These are phyloP conservation scores for Catharus bicknelli DNA, from an alignment of 2,113 vertebrate species.

Conservation along the genomic window DNA sequence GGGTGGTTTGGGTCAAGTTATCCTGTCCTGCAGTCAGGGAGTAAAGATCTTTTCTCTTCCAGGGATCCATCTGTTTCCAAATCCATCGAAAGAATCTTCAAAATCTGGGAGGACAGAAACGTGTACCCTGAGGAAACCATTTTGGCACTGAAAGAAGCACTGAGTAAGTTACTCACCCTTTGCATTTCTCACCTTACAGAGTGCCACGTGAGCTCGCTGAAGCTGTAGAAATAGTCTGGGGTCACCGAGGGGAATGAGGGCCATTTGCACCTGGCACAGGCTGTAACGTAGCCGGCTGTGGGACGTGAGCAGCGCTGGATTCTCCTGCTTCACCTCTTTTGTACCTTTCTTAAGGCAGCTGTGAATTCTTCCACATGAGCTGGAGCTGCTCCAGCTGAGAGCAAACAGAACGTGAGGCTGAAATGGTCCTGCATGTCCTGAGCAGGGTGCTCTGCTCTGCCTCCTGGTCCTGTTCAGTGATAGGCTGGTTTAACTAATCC, in stretches of 20 bases:
- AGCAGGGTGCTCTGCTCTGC: background rate
- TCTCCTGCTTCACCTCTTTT: background rate
- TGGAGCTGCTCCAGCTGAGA: background rate
- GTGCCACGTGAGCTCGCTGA: accelerated
- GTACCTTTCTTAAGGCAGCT: background rate
- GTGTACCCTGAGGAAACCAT: conserved; percentile 94
- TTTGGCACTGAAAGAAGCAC: conserved; percentile 80
- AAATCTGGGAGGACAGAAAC: conserved; percentile 95
- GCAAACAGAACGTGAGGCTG: background rate
- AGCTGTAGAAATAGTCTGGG: background rate
- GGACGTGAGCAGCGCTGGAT: background rate
- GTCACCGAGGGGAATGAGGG: accelerated
- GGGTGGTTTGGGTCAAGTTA: background rate
- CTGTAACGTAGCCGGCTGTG: accelerated
- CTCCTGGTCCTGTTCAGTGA: accelerated
- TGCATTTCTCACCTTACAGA: background rate
- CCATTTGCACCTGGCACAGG: background rate
- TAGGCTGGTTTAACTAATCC: background rate
- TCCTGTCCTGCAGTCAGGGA: background rate
- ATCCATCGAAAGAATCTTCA: conserved; percentile 93
- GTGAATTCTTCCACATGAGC: background rate
- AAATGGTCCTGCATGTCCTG: background rate
- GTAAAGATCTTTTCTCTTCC: background rate
- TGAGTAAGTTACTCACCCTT: conserved; percentile 70
- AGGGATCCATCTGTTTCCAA: conserved; percentile 93